Evolutionary conservation across 1,140 invertebrate genomes (phyloP), one percentile per base, ranked within the genome.

Genomic region (Idris sp.): DNA sequence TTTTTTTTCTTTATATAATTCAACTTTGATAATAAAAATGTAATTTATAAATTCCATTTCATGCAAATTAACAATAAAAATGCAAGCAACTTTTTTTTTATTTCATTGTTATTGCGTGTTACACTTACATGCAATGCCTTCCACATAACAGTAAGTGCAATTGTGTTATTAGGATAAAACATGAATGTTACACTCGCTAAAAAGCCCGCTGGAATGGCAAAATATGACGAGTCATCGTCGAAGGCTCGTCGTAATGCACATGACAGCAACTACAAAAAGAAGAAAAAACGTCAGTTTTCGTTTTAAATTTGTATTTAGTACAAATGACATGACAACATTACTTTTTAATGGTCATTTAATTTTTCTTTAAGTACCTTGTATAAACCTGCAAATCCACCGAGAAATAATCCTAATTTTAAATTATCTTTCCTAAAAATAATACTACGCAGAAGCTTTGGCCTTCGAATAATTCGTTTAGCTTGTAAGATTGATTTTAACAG

Each of bases 101-200:
- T n/a, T n/a, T 22, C 6, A 22, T 22, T 2, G 19, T 22, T 22
- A 6, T 6, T 22, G 19, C 19, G 19, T 33, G 1, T 15, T 46
- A 28, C 25, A 79, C 36, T 77, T 82, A 92, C 92, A 84, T 93
- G 91, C 33, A 92, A 81, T 7, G 89, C 88, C 84, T 93, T 93
- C 92, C 92, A 93, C 87, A 92, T 89, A 8, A 92, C 89, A 80
- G 93, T 93, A 6, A 93, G 84, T 18, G 92, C 90, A 59, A 93
- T 87, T 1, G 92, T 92, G 43, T 90, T 92, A 75, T 92, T 91
- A 14, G 90, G 91, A 85, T 92, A 93, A 54, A 90, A 88, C 0
- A 82, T 85, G 81, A 92, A 93, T 19, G 90, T 81, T 4, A 89
- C 69, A 40, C 92, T 91, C 2, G 91, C 91, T 18, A 92, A 51